phyloP scores from a whole-genome alignment of 2,888 invertebrate species.

The Euphydryas editha region DNA sequence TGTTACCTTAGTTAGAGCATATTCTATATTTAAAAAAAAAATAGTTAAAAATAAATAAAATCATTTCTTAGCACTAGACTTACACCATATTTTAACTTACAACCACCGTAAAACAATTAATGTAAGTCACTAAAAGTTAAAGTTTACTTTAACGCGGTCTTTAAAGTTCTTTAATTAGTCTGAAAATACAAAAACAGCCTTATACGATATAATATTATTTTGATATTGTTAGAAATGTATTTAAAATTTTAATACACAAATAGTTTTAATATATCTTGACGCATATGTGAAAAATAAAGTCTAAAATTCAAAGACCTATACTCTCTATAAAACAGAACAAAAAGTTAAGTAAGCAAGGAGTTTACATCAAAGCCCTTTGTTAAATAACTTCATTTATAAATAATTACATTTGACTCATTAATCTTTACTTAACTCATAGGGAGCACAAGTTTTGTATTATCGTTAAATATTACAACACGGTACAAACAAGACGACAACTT shows the following conservation, averaged over 20 bases:
- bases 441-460: conserved; percentile 19
- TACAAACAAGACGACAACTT: neutral
- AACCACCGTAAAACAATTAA: no score
- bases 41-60: no score
- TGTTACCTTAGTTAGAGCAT: no score
- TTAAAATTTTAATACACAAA: neutral
- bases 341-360: conserved; percentile 40
- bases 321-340: conserved; percentile 30
- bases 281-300: neutral
- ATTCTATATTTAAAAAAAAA: no score
- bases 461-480: neutral
- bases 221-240: no score
- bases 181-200: no score
- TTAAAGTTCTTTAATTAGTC: no score
- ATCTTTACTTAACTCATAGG: conserved; percentile 18
- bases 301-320: neutral
- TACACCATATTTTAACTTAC: no score
- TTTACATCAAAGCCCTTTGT: conserved; percentile 44
- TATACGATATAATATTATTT: no score
- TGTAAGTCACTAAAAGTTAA: no score
- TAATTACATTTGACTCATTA: conserved; percentile 35
- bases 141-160: no score
- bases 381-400: conserved; percentile 37
- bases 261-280: neutral
- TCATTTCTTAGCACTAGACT: no score